Evolutionary conservation across 1,140 invertebrate genomes (phyloP).

Genomic region (Heliothis virescens): DNA sequence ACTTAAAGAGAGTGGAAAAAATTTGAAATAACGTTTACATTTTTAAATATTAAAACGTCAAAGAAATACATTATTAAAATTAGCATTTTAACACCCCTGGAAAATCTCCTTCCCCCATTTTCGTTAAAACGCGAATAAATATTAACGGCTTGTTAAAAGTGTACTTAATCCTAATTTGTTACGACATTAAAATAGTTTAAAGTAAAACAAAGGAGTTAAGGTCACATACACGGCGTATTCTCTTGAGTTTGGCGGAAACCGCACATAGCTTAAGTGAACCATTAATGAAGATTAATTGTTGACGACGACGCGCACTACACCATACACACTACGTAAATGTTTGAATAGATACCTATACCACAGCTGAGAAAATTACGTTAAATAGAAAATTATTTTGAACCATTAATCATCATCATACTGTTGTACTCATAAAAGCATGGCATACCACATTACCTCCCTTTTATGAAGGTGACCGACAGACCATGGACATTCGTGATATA

Average conservation of each 20-base stretch:
- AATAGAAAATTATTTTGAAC: constrained; percentile 40
- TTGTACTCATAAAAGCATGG: constrained; percentile 34
- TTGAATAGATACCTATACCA: constrained; percentile 38
- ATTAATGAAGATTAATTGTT: constrained; percentile 77
- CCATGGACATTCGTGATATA: constrained; percentile 2
- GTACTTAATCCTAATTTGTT: constrained; percentile 43
- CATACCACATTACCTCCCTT: constrained; percentile 26
- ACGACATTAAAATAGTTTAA: constrained; percentile 58
- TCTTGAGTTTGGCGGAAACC: constrained; percentile 56
- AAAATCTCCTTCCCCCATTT: not conserved
- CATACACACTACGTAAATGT: constrained; percentile 30
- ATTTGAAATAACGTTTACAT: not conserved
- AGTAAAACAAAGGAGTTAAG: constrained; percentile 51
- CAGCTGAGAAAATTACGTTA: constrained; percentile 39
- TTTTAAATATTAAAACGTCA: not conserved
- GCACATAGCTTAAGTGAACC: constrained; percentile 62
- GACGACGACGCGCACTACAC: constrained; percentile 54
- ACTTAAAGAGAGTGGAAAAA: constrained; percentile 9
- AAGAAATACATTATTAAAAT: not conserved
- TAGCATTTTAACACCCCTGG: not conserved
- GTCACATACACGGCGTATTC: constrained; percentile 46
- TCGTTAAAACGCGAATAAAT: constrained; percentile 30
- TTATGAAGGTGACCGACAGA: constrained; percentile 15
- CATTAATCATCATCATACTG: constrained; percentile 42
- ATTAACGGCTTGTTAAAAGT: constrained; percentile 41